Conservation (phyloP, 2,888 invertebrate genomes). For the Tribolium freemani region DNA sequence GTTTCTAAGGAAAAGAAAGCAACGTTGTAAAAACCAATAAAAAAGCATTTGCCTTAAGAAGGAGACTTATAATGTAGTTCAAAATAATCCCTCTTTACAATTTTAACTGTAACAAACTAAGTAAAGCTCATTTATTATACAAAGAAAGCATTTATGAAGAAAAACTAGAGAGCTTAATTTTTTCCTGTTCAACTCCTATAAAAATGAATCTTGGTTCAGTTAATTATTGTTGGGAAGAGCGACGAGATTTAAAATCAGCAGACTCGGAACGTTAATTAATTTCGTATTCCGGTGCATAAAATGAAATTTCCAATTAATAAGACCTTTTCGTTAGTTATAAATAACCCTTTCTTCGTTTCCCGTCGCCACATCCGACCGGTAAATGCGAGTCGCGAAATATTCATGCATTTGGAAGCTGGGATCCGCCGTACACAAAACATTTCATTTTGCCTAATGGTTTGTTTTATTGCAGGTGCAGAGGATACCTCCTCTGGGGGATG, state of each 20-base stretch:
- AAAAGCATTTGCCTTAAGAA: no score
- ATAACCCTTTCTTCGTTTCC: not conserved
- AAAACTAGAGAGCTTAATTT: no score
- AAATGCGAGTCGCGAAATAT: constrained; percentile 2
- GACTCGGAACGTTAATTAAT: not conserved
- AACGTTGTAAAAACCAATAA: no score
- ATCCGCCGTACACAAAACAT: constrained; percentile 4
- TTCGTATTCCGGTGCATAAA: not conserved
- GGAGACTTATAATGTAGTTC: no score
- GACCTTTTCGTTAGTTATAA: not conserved
- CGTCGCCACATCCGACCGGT: not conserved
- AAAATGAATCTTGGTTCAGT: no score
- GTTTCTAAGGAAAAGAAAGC: no score
- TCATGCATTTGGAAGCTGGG: constrained; percentile 17
- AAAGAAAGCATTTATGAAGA: no score
- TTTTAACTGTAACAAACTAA: no score
- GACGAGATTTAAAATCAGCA: constrained; percentile 1
- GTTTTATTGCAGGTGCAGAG: constrained; percentile 65
- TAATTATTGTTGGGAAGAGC: not conserved
- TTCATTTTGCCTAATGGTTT: constrained; percentile 38
- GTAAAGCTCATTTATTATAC: no score
- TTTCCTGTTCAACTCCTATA: no score
- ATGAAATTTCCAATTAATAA: not conserved
- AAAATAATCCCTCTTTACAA: no score
- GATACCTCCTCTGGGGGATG: constrained; percentile 66